Evolutionary conservation across 2,888 invertebrate species (phyloP), one percentile per base, ranked within the genome.

Genomic region (Drosophila siamana): DNA sequence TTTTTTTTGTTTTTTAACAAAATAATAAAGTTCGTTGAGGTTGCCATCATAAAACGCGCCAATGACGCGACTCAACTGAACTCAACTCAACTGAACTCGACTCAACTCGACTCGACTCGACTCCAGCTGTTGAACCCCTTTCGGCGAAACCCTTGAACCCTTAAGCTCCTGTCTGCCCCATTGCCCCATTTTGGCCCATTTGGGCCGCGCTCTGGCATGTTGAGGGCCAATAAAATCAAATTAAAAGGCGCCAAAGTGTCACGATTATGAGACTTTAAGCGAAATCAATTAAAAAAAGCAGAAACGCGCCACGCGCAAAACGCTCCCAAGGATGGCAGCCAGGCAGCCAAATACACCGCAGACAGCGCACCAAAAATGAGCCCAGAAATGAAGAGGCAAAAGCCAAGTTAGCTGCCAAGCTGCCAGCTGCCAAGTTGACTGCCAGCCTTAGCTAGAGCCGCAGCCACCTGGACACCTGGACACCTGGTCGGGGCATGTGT

Each of bases 171-270:
- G 52, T 41, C 52, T 38, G 52, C 60, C 44, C 41, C 46, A 11
- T 33, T 15, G 16, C 22, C 46, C 4, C 16, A 8, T 36, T 30
- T 33, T 11, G 30, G n/a, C 1, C 15, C 36, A 9, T 7, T 13
- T 15, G 19, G 7, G 24, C 47, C 4, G 8, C 41, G 15, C n/a
- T 15, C 62, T 65, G 79, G 68, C 86, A 79, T 79, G 79, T 69
- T 68, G 72, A 78, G 70, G 78, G 72, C 86, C 86, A 85, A 86
- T 88, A 80, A 86, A 86, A 86, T 86, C 88, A 88, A 86, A 88
- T 86, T 86, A 88, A 88, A 88, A 84, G 87, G 86, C 88, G 84
- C 86, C 89, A 86, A 86, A 88, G 88, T 86, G 85, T 86, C 86
- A 80, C 84, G 85, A 86, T 86, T 86, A 86, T 88, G 85, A 73